Conservation (phyloP, 2,888 invertebrate genomes). For the Camptogramma bilineatum region DNA sequence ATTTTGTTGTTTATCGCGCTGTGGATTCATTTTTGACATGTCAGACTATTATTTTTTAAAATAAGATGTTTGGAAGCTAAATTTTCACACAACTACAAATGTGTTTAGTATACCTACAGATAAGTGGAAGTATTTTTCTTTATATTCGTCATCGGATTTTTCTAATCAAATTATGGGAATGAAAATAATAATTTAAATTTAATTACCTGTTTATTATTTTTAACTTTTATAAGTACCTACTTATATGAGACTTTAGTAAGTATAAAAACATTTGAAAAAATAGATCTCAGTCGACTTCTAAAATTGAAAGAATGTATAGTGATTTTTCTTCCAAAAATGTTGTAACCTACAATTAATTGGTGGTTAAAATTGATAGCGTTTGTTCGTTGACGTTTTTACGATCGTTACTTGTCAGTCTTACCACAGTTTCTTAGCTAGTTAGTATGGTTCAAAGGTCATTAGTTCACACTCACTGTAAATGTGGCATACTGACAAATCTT, state of each 20-base stretch:
- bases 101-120: too few relatives aligned
- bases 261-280: background rate
- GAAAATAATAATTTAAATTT: too few relatives aligned
- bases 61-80: background rate
- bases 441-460: constrained; percentile 26
- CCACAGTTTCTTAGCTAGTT: constrained; percentile 20
- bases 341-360: constrained; percentile 40
- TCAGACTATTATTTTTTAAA: constrained; percentile 3
- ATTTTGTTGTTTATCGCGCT: constrained; percentile 51
- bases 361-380: constrained; percentile 41
- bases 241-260: too few relatives aligned
- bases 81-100: too few relatives aligned
- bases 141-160: too few relatives aligned
- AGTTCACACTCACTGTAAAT: constrained; percentile 34
- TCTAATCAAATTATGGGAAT: too few relatives aligned
- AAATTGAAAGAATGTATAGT: constrained; percentile 33
- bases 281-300: constrained; percentile 20
- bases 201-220: too few relatives aligned
- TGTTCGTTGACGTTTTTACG: constrained; percentile 42
- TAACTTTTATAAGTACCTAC: too few relatives aligned
- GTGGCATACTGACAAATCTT: constrained; percentile 36
- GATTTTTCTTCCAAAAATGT: constrained; percentile 30
- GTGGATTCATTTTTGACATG: constrained; percentile 41
- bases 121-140: too few relatives aligned
- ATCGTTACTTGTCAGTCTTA: constrained; percentile 35